Conservation (phyloP, 2,888 invertebrate species). For the Gisinianus flammeolus region DNA sequence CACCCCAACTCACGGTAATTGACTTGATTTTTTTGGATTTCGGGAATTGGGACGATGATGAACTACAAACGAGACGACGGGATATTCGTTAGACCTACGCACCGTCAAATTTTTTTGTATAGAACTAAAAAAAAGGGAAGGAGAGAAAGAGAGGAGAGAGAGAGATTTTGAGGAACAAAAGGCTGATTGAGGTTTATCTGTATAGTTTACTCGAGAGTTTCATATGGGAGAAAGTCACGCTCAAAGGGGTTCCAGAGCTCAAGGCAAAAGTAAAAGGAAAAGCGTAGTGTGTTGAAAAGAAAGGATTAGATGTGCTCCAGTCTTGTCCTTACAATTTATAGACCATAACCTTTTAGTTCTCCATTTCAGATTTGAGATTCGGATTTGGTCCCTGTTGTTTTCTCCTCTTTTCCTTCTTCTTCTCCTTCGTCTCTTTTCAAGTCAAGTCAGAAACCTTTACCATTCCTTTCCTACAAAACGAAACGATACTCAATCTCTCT, state of each 20-base stretch:
- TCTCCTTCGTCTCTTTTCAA: background rate
- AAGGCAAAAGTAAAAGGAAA: background rate
- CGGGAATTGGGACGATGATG: too few species aligned
- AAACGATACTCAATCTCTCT: background rate
- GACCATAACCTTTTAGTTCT: slow-evolving; percentile 41
- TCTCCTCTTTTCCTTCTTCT: slow-evolving; percentile 1
- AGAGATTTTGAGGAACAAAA: slow-evolving; percentile 21
- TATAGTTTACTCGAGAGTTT: slow-evolving; percentile 1
- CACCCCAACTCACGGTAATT: too few species aligned
- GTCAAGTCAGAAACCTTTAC: background rate
- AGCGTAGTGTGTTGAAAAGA: background rate
- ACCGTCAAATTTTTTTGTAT: too few species aligned
- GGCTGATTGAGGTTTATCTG: slow-evolving; percentile 29
- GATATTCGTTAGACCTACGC: too few species aligned
- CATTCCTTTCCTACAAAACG: background rate
- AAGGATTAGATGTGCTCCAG: slow-evolving; percentile 22
- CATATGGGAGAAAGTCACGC: background rate
- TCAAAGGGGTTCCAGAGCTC: background rate
- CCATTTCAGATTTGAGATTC: slow-evolving; percentile 16
- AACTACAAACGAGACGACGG: too few species aligned
- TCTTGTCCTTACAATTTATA: slow-evolving; percentile 24
- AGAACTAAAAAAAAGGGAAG: too few species aligned
- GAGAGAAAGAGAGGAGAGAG: background rate
- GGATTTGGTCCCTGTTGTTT: background rate
- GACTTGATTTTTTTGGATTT: too few species aligned